Percentiles rank a stretch among this genome's conserved stretches.
These are phyloP conservation scores for Ephialtes manifestator DNA, from an alignment of 2,888 invertebrate genomes.

Conservation along the genomic window DNA sequence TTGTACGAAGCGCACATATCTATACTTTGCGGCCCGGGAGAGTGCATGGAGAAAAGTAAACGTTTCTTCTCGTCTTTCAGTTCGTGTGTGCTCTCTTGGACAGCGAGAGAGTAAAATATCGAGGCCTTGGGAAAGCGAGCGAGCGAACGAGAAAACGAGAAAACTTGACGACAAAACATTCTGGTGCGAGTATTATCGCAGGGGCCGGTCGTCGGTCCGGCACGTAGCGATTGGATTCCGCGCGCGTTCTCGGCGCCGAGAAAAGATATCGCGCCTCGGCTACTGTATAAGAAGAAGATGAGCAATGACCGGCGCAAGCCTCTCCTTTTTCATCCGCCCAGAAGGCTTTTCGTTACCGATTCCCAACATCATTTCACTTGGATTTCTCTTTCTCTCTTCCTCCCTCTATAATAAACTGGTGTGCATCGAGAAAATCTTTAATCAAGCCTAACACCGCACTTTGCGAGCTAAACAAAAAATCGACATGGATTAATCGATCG, in stretches of 20 bases:
- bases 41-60: constrained; percentile 59
- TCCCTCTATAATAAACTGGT: constrained; percentile 25
- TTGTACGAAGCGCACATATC: constrained; percentile 18
- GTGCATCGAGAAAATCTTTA: constrained; percentile 41
- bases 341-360: constrained; percentile 70
- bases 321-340: constrained; percentile 48
- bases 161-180: constrained; percentile 56
- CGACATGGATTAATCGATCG: constrained; percentile 16
- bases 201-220: constrained; percentile 34
- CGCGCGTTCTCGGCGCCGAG: constrained; percentile 40
- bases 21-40: constrained; percentile 44
- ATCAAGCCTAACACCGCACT: not conserved
- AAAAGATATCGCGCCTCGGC: constrained; percentile 55
- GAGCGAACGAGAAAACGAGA: constrained; percentile 25
- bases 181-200: constrained; percentile 22
- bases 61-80: constrained; percentile 38
- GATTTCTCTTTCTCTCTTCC: constrained; percentile 62
- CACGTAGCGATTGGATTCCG: constrained; percentile 54
- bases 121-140: constrained; percentile 68
- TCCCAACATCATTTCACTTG: constrained; percentile 54
- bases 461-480: not conserved
- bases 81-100: constrained; percentile 17
- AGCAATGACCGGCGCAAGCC: constrained; percentile 35
- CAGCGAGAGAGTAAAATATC: constrained; percentile 66
- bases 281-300: constrained; percentile 52